Evolutionary conservation across 35 echinoderm and acorn worm species (phyloP).

Genomic region (Ptychodera flava): DNA sequence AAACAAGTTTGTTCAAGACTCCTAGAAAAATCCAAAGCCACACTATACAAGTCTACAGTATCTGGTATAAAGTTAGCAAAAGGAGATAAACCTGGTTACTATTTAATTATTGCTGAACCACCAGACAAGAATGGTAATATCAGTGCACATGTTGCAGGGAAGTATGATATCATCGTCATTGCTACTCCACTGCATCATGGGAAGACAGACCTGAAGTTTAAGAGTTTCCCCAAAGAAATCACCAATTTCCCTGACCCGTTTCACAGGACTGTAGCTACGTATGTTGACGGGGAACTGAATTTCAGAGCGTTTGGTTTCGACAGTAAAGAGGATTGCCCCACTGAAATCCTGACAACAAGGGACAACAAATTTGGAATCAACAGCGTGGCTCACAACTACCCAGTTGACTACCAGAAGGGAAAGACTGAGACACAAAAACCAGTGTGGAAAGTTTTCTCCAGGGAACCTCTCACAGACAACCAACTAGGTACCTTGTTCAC

Average conservation of each 20-base stretch:
- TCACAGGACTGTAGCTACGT: conserved; percentile 59
- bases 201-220: conserved; percentile 51
- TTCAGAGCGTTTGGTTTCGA: conserved; percentile 42
- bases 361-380: conserved; percentile 50
- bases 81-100: background rate
- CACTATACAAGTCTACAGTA: conserved; percentile 9
- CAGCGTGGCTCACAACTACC: conserved; percentile 64
- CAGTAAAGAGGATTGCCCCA: conserved; percentile 23
- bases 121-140: background rate
- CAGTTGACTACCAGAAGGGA: conserved; percentile 29
- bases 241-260: conserved; percentile 47
- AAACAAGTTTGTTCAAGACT: conserved; percentile 44
- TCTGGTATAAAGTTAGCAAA: background rate
- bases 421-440: background rate
- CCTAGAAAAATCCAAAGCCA: conserved; percentile 33
- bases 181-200: conserved; percentile 54
- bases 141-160: background rate
- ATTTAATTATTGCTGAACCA: background rate
- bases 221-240: conserved; percentile 40
- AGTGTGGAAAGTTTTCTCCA: conserved; percentile 80
- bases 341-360: conserved; percentile 39
- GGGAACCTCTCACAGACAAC: conserved; percentile 26
- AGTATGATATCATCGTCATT: conserved; percentile 76
- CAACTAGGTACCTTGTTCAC: conserved; percentile 51
- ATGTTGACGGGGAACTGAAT: conserved; percentile 53